Evolutionary conservation across 2,113 vertebrate genomes (phyloP).

Genomic region (Channa maculata): DNA sequence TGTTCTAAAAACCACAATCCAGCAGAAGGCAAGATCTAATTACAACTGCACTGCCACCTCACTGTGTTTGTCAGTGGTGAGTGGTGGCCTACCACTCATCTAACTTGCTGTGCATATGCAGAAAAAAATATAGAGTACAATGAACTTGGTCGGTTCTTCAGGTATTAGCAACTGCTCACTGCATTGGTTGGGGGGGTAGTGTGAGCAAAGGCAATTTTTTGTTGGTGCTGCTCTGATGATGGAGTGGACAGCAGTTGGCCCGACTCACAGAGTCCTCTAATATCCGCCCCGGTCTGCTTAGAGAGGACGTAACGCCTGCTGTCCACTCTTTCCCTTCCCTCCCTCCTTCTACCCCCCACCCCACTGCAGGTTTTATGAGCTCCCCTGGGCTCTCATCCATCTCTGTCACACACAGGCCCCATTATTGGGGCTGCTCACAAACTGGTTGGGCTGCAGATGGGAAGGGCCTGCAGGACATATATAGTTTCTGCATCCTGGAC

Average conservation of each 20-base stretch:
- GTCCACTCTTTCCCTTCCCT: slow-evolving; percentile 77
- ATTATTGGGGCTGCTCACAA: slow-evolving; percentile 83
- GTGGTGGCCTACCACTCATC: slow-evolving; percentile 29
- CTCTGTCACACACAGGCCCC: slow-evolving; percentile 86
- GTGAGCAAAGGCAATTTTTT: slow-evolving; percentile 47
- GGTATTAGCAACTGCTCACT: slow-evolving; percentile 62
- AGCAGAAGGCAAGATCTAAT: slow-evolving; percentile 71
- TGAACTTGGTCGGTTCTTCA: slow-evolving; percentile 40
- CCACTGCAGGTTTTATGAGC: slow-evolving; percentile 85
- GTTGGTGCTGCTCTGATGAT: slow-evolving; percentile 71
- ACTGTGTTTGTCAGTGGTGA: slow-evolving; percentile 60
- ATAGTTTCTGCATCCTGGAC: slow-evolving; percentile 78
- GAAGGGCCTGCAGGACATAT: slow-evolving; percentile 82
- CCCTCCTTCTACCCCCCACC: slow-evolving; percentile 64
- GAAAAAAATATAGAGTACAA: slow-evolving; percentile 18
- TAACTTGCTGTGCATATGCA: slow-evolving; percentile 23
- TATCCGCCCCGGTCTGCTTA: slow-evolving; percentile 74
- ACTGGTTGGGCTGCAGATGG: slow-evolving; percentile 82
- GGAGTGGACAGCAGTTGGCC: slow-evolving; percentile 82
- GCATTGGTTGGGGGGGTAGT: slow-evolving; percentile 34
- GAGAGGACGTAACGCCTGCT: slow-evolving; percentile 80
- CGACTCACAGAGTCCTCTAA: slow-evolving; percentile 79
- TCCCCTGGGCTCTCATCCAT: slow-evolving; percentile 88
- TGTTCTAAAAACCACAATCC: slow-evolving; percentile 59
- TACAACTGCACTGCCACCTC: slow-evolving; percentile 58